Evolutionary conservation across 2,888 invertebrate species (phyloP), one percentile per base, ranked within the genome.

Genomic region (Hylaea fasciaria): DNA sequence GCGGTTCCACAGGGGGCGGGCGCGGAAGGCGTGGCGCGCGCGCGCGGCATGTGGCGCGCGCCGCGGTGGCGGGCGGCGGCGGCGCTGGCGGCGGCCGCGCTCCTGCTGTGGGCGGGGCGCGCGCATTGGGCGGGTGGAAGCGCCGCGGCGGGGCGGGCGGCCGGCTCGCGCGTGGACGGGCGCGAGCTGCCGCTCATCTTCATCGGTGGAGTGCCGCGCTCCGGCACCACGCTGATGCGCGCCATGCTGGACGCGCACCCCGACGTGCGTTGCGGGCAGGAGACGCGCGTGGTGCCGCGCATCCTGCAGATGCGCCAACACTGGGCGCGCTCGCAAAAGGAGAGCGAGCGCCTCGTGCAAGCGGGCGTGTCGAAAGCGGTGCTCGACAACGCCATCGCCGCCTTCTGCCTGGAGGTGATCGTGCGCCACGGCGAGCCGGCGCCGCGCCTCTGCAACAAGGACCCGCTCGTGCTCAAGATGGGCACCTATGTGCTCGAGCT

Each of bases 181-280:
- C 94, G 97, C 76, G 95, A 96, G 74, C 97, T 98, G 96, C 98
- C 98, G 74, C 94, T 98, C 73, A 97, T 98, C 86, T 98, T 98
- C 93, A 98, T 99, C 85, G 99, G 99, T 61, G 99, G 99, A 66
- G 98, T 99, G 82, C 99, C 99, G 58, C 95, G 99, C 74, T 98
- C 98, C 51, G 99, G 99, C 55, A 99, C 99, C 45, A 99, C 99
- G 65, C 94, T 99, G 73, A 98, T 98, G 96, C 94, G 99, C 78
- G 98, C 98, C 68, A 98, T 99, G 97, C 93, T 99, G 76, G 99
- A 99, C 91, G 98, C 99, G 66, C 99, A 99, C 94, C 97, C 98
- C 13, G 97, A 97, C 77, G 97, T 99, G 80, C 95, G 98, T 86
- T 99, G 98, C 89, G 98, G 99, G 14, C 98, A 98, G 91, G 99